phyloP scores from a whole-genome alignment of 2,113 vertebrate species.

The Mustela lutreola region DNA sequence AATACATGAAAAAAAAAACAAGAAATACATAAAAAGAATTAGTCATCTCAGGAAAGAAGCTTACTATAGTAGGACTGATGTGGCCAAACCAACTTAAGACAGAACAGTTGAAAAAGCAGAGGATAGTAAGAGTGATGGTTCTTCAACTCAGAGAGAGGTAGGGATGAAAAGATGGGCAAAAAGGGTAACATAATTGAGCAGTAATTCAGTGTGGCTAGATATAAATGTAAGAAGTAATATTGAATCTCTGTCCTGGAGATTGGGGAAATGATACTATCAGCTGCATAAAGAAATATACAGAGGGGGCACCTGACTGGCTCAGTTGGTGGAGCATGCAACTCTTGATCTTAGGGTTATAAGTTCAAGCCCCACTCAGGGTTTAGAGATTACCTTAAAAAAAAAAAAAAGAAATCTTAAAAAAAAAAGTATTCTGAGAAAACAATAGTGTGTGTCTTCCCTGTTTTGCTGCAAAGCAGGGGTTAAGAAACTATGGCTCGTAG shows the following conservation, averaged over 20 bases:
- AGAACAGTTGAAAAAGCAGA: conserved; percentile 14
- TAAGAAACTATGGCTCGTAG: not conserved
- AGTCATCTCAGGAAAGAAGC: not conserved
- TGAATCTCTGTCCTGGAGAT: not conserved
- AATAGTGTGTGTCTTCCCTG: not conserved
- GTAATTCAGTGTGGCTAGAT: not conserved
- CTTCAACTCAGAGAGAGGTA: conserved; percentile 17
- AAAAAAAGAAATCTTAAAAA: not conserved
- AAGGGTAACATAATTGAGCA: not conserved
- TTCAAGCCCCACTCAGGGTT: not conserved
- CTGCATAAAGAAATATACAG: not conserved
- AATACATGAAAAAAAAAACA: not conserved
- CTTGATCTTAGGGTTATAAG: not conserved
- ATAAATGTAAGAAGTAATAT: not conserved
- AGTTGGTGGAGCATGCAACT: not conserved
- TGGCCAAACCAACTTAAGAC: not conserved
- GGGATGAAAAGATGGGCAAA: not conserved
- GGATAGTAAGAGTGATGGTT: not conserved
- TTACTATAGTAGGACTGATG: not conserved
- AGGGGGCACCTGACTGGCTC: not conserved
- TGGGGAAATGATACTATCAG: not conserved
- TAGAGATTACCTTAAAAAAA: not conserved
- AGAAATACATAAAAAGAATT: not conserved
- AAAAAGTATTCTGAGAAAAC: not conserved
- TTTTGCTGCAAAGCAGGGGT: not conserved